Conservation (phyloP, 2,888 invertebrate species). For the Epicampocera succincta region DNA sequence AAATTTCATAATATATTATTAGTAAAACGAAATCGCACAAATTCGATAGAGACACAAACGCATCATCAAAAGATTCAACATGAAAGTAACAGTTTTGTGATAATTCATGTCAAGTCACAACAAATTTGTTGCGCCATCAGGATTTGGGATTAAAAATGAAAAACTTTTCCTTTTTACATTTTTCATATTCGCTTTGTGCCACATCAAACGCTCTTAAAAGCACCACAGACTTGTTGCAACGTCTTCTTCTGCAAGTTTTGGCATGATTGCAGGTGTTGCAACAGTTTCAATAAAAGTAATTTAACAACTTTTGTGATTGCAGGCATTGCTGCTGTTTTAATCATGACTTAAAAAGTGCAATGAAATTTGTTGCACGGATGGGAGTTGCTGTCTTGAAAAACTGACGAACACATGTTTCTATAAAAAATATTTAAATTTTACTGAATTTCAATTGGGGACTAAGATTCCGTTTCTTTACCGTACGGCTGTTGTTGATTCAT, state of each 20-base stretch:
- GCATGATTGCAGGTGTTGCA: constrained; percentile 50
- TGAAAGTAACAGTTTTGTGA: constrained; percentile 22
- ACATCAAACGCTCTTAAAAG: constrained; percentile 15
- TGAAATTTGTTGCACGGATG: constrained; percentile 19
- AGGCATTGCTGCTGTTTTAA: constrained; percentile 41
- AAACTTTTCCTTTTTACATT: constrained; percentile 39
- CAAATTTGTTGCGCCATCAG: constrained; percentile 66
- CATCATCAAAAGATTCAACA: neutral
- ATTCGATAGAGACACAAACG: constrained; percentile 1
- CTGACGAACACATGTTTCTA: too few species aligned
- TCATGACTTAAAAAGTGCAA: constrained; percentile 54
- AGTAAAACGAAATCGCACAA: neutral
- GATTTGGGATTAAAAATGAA: constrained; percentile 58
- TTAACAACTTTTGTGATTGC: constrained; percentile 57
- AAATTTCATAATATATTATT: too few species aligned
- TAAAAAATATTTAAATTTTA: too few species aligned
- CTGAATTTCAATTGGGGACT: too few species aligned
- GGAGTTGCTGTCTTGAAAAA: neutral
- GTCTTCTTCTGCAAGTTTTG: constrained; percentile 27
- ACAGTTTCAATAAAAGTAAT: constrained; percentile 57
- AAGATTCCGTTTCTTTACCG: too few species aligned
- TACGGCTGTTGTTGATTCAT: too few species aligned
- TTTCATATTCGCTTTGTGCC: neutral
- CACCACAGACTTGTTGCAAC: constrained; percentile 10
- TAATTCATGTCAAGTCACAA: constrained; percentile 66